Base-by-base conservation (phyloP, 1,140 invertebrate species). In the Lasioglossum albipes region DNA sequence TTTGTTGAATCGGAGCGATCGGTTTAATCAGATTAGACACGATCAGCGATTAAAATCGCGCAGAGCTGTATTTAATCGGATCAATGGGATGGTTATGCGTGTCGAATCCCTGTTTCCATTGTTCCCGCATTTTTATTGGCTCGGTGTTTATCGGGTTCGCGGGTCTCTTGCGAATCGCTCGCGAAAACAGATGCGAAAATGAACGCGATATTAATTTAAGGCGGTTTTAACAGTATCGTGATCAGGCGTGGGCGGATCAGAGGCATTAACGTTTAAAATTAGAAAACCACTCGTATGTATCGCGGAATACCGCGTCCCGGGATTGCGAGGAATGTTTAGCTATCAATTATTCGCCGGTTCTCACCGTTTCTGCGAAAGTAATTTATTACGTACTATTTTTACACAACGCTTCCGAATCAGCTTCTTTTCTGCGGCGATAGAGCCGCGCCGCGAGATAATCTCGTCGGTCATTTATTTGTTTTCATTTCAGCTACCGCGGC, bases 251-350 rank as follows among this genome's bases (percentile, higher is more conserved):
- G 22, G 6, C 41, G 41, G 18, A 59, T 49, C 61, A 18, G 0
- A 49, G 7, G 77, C 54, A 75, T 75, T 75, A 68, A 75, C 16
- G 64, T 75, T 80, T 80, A 80, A 75, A 80, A 75, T 80, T 75
- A 80, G 78, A 75, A 80, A 84, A 83, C 79, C 68, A 78, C 84
- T 86, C 68, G 74, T 84, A 27, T 57, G 36, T 49, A 13, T 36
- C 49, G 62, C 27, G 62, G 10, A 54, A 57, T 67, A 18, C 22
- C 10, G 22, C 61, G 16, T 18, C 1, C 12, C 31, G 27, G 64
- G 61, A 27, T 31, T 31, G 16, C 36, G 31, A 57, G 70, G 65
- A 57, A 74, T 65, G 61, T 79, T 79, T 79, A 12, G 36, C 36
- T 45, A 74, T 74, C 77, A 79, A 79, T 79, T 79, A 79, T 73